Conservation (phyloP, 2,888 invertebrate species). For the Stenichneumon culpator region DNA sequence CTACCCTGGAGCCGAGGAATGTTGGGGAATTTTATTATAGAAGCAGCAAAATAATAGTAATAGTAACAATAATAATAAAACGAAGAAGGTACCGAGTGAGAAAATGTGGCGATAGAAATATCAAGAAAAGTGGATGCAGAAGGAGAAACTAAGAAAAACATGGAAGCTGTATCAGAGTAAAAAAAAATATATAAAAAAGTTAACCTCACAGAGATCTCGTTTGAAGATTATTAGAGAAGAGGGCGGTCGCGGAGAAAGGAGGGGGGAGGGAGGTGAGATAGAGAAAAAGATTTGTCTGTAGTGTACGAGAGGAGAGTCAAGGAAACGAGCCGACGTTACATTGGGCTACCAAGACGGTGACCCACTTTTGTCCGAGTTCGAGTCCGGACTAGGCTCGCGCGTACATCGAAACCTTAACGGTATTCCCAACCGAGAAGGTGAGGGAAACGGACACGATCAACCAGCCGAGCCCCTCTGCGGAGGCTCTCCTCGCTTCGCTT, state of each 20-base stretch:
- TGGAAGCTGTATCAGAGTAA: conserved; percentile 36
- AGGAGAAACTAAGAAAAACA: conserved; percentile 61
- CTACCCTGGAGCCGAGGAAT: conserved; percentile 58
- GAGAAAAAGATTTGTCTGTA: background rate
- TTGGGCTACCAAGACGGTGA: conserved; percentile 82
- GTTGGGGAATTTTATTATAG: conserved; percentile 51
- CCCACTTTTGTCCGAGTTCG: conserved; percentile 82
- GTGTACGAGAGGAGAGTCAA: conserved; percentile 5
- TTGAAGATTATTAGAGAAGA: background rate
- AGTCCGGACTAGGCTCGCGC: conserved; percentile 77
- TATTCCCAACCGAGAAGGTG: conserved; percentile 74
- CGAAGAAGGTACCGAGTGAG: conserved; percentile 32
- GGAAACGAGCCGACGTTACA: conserved; percentile 77
- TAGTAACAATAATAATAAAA: conserved; percentile 51
- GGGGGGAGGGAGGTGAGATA: background rate
- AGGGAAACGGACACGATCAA: conserved; percentile 63
- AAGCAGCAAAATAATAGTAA: conserved; percentile 41
- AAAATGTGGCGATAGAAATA: conserved; percentile 37
- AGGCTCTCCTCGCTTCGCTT: conserved; percentile 41
- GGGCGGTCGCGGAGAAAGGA: background rate
- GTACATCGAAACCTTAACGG: conserved; percentile 84
- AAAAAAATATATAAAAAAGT: conserved; percentile 16
- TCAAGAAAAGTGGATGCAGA: conserved; percentile 70
- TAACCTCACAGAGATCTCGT: background rate
- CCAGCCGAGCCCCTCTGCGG: conserved; percentile 45